These are phyloP conservation scores for Lytechinus variegatus DNA, from an alignment of 35 echinoderm and acorn worm species.

Conservation along the genomic window DNA sequence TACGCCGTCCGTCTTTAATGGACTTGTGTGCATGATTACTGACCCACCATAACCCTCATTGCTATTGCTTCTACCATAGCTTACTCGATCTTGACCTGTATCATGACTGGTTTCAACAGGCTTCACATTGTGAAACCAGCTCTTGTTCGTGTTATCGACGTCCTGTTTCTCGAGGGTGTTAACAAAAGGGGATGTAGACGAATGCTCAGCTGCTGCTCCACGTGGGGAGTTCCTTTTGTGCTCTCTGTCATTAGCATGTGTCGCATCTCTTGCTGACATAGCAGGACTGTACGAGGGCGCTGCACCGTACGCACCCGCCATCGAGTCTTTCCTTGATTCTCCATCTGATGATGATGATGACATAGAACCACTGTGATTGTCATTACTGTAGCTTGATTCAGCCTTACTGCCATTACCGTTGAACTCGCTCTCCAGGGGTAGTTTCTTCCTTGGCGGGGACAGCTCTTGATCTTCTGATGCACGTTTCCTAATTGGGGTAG, in stretches of 20 bases:
- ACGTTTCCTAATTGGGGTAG: background rate
- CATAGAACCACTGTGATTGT: background rate
- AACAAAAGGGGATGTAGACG: background rate
- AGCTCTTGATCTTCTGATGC: background rate
- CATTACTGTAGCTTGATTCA: background rate
- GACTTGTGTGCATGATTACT: slow-evolving; percentile 29
- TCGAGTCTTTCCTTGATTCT: background rate
- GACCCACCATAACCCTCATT: slow-evolving; percentile 29
- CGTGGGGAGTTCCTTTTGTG: slow-evolving; percentile 35
- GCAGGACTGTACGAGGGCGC: background rate
- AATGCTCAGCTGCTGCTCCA: slow-evolving; percentile 19
- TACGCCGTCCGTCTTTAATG: background rate
- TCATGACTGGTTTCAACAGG: background rate
- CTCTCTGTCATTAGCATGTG: slow-evolving; percentile 16
- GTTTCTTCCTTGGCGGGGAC: slow-evolving; percentile 3
- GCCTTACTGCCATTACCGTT: background rate
- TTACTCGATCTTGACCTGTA: background rate
- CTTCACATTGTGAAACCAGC: slow-evolving; percentile 42
- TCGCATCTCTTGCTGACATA: background rate
- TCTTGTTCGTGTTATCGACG: slow-evolving; percentile 9
- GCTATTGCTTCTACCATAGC: background rate
- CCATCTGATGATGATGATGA: background rate
- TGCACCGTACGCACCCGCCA: background rate
- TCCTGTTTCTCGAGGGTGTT: background rate
- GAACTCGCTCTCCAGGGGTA: background rate